Percentiles rank a stretch among this genome's conserved stretches.
Evolutionary conservation across 2,113 vertebrate species (phyloP).

Genomic region (Caranx ignobilis): DNA sequence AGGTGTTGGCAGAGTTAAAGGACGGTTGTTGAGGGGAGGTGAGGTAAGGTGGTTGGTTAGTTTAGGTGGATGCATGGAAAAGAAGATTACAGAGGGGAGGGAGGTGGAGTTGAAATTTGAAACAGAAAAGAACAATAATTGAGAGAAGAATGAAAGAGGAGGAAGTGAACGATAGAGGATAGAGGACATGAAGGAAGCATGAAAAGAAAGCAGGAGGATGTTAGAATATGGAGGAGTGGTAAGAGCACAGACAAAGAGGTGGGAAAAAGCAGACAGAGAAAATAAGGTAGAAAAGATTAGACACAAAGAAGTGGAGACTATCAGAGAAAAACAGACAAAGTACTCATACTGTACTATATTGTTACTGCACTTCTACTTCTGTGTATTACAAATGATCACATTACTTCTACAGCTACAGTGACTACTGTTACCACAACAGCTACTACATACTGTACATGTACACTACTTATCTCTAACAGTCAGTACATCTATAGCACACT

Average conservation of each 20-base stretch:
- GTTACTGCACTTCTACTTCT: neutral
- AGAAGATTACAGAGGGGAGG: neutral
- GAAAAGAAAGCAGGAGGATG: constrained; percentile 4
- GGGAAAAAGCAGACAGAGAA: constrained; percentile 64
- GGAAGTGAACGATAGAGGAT: neutral
- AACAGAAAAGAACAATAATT: neutral
- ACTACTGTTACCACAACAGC: constrained; percentile 39
- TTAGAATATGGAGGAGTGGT: neutral
- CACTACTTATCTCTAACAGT: constrained; percentile 44
- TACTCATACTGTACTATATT: neutral
- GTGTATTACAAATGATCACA: neutral
- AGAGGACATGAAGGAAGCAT: neutral
- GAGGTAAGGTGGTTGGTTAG: neutral
- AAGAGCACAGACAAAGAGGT: constrained; percentile 3
- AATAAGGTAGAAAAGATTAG: constrained; percentile 54
- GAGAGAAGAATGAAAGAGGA: neutral
- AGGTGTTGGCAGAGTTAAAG: neutral
- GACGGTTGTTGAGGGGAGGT: neutral
- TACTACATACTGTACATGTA: constrained; percentile 29
- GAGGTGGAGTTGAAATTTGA: neutral
- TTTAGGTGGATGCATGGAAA: neutral
- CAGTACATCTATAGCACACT: constrained; percentile 26
- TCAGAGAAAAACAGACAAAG: constrained; percentile 13
- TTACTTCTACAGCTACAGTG: constrained; percentile 24
- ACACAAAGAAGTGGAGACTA: constrained; percentile 43